A percentile compares a stretch with the other conserved stretches of the same genome.
These are phyloP conservation scores for Huso huso DNA, from an alignment of 2,797 vertebrate species.

Conservation along the genomic window DNA sequence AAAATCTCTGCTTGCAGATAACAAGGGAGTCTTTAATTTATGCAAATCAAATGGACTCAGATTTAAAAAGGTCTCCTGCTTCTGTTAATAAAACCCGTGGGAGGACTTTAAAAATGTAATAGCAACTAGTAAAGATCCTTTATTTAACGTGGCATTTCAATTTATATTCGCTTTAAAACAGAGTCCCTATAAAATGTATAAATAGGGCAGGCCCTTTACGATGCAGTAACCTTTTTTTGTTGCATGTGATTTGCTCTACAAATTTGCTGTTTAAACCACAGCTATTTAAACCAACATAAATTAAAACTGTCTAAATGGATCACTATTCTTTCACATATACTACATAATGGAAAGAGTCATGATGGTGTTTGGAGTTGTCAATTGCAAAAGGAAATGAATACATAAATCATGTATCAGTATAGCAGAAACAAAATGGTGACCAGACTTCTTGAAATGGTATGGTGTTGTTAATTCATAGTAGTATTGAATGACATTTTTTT, in stretches of 20 bases:
- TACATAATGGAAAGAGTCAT: background rate
- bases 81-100: slow-evolving; percentile 20
- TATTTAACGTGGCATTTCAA: slow-evolving; percentile 8
- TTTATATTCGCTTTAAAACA: slow-evolving; percentile 17
- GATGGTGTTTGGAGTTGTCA: slow-evolving; percentile 4
- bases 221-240: slow-evolving; percentile 4
- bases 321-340: slow-evolving; percentile 6
- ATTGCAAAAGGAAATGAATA: too few species aligned
- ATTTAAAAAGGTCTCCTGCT: background rate
- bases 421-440: too few species aligned
- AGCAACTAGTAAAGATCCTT: slow-evolving; percentile 21
- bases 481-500: too few species aligned
- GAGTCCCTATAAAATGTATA: slow-evolving; percentile 18
- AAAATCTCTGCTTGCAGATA: background rate
- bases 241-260: slow-evolving; percentile 9
- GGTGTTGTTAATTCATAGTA: too few species aligned
- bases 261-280: slow-evolving; percentile 13
- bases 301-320: slow-evolving; percentile 7
- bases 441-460: too few species aligned
- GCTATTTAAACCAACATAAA: slow-evolving; percentile 13
- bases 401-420: too few species aligned
- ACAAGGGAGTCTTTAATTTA: slow-evolving; percentile 15
- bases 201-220: slow-evolving; percentile 9
- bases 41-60: slow-evolving; percentile 14
- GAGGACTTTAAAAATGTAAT: slow-evolving; percentile 21